Evolutionary conservation across 2,888 invertebrate genomes (phyloP).

Genomic region (Incurvaria masculella): DNA sequence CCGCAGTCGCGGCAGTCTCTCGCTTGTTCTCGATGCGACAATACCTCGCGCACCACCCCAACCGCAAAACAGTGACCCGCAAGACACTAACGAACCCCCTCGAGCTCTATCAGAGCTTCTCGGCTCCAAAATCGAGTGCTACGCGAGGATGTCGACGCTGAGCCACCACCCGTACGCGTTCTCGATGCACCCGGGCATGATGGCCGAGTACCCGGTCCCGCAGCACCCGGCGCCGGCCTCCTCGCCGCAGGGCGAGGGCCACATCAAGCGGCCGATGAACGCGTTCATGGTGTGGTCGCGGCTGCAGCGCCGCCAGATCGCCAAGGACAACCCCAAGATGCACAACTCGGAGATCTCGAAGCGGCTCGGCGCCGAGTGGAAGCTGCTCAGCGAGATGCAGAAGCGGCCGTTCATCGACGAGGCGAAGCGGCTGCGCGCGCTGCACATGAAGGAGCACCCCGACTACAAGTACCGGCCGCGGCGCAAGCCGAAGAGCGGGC

Average conservation of each 20-base stretch:
- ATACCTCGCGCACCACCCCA: conserved; percentile 34
- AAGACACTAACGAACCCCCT: conserved; percentile 21
- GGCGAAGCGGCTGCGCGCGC: conserved; percentile 81
- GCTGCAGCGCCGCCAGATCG: conserved; percentile 87
- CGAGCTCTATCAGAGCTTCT: conserved; percentile 26
- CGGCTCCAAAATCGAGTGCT: conserved; percentile 21
- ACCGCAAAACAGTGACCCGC: conserved; percentile 35
- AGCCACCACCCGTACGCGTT: conserved; percentile 55
- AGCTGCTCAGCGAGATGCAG: conserved; percentile 78
- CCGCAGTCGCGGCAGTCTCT: conserved; percentile 38
- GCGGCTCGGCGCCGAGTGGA: conserved; percentile 91
- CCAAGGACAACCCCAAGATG: conserved; percentile 92
- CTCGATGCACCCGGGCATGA: conserved; percentile 49
- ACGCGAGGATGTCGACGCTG: conserved; percentile 38
- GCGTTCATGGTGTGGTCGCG: conserved; percentile 98
- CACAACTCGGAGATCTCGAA: conserved; percentile 90
- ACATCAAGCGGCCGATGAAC: conserved; percentile 97
- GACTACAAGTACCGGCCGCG: conserved; percentile 88
- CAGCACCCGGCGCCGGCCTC: conserved; percentile 41
- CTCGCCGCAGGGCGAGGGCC: conserved; percentile 61
- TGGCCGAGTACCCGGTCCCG: conserved; percentile 41
- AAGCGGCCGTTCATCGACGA: conserved; percentile 95
- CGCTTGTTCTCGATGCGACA: conserved; percentile 48
- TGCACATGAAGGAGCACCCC: conserved; percentile 90
- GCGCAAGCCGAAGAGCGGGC: conserved; percentile 69